Evolutionary conservation across 2,888 invertebrate species (phyloP), one percentile per base, ranked within the genome.

Genomic region (Eretmocerus hayati): DNA sequence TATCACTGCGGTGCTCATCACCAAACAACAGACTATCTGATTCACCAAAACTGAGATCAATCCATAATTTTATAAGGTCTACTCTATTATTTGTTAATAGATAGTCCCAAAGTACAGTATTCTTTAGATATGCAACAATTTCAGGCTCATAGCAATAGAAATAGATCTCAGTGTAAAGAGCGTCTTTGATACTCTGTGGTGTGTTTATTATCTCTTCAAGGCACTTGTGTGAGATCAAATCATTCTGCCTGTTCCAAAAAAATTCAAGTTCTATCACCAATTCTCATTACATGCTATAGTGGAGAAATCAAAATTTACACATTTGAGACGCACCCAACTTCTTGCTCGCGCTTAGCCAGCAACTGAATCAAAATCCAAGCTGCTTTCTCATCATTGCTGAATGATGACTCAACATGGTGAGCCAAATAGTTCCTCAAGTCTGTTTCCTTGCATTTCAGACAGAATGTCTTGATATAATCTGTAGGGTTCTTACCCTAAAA

Each of bases 351-450:
- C 40, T 61, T 45, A 30, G 62, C 59, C 32, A 74, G 59, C 45
- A 60, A 59, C 32, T 72, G 67, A 38, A 76, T 56, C 52, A 77
- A 66, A 30, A 67, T 58, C 75, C 75, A 76, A 18, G 73, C 63
- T 36, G 71, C 61, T 32, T 65, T 59, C 35, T 73, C 61, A 32
- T 62, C 53, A 32, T 54, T 61, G 31, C 67, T 60, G 32, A 77
- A 63, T 21, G 46, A 42, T 15, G 45, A 37, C 31, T 52, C 52
- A 49, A 88, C 67, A 63, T 86, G 79, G 42, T 80, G 78, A 16
- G 83, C 78, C 55, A 87, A 76, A 57, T 82, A 81, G 58, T 84
- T 81, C 59, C 84, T 75, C 41, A 84, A 72, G 23, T 74, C 74
- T 54, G 77, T 75, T 53, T 81, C 76, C 31, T 72, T 67, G 32